phyloP scores from a whole-genome alignment of 2,888 invertebrate genomes.

The Cosmorhoe ocellata region DNA sequence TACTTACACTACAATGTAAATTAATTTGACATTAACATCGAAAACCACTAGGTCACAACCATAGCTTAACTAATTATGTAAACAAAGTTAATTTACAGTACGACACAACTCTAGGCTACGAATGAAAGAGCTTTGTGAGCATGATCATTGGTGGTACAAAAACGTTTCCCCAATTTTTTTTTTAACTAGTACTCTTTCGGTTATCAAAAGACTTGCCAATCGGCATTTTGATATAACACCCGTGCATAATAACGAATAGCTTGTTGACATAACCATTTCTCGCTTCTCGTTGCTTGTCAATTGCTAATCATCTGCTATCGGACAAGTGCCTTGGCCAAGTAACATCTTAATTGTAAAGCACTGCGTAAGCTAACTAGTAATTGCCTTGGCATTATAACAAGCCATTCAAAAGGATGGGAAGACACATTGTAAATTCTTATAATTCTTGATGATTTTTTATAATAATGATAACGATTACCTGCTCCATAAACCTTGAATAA shows the following conservation, averaged over 20 bases:
- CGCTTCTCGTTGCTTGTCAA: no score
- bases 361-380: constrained; percentile 1
- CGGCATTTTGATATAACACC: no score
- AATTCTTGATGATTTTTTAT: constrained; percentile 15
- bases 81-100: constrained; percentile 32
- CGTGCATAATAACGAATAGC: no score
- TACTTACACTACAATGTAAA: constrained; percentile 26
- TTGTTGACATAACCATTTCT: no score
- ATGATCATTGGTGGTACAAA: no score
- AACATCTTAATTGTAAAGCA: background rate
- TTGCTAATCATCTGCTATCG: no score
- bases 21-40: constrained; percentile 32
- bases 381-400: constrained; percentile 23
- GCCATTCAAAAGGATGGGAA: constrained; percentile 8
- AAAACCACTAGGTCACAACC: constrained; percentile 17
- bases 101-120: background rate
- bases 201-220: no score
- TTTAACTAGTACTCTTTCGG: no score
- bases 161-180: no score
- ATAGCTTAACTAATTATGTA: constrained; percentile 37
- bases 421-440: constrained; percentile 5
- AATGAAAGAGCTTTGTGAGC: no score
- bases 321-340: no score
- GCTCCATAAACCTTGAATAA: constrained; percentile 25
- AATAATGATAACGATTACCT: constrained; percentile 10